These are phyloP conservation scores for Syrista parreyssii DNA, from an alignment of 2,888 invertebrate genomes.

Conservation along the genomic window DNA sequence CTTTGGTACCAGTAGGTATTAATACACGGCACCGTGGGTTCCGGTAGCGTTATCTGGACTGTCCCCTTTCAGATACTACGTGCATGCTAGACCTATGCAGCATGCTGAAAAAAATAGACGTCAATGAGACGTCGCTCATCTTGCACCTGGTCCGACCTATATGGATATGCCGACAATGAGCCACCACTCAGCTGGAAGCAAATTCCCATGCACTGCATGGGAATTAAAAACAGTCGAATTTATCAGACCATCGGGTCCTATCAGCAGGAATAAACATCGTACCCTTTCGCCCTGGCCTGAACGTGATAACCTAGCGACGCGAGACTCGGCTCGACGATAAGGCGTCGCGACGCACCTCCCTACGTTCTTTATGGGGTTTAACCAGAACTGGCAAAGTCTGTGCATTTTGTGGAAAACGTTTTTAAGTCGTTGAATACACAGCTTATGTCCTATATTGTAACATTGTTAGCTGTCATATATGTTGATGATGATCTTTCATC, in stretches of 20 bases:
- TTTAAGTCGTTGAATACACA: not conserved
- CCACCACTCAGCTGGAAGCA: not conserved
- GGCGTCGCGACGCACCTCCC: constrained; percentile 20
- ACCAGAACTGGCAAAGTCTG: not conserved
- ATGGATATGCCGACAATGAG: not conserved
- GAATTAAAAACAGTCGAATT: constrained; percentile 50
- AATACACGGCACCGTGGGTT: constrained; percentile 1
- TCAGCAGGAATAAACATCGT: constrained; percentile 51
- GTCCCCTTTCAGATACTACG: not conserved
- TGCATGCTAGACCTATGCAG: not conserved
- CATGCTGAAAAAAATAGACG: not conserved
- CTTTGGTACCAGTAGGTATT: constrained; percentile 31
- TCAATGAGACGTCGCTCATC: not conserved
- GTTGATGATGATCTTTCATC: not conserved
- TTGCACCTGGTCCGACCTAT: not conserved
- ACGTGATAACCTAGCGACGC: constrained; percentile 45
- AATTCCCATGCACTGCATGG: constrained; percentile 36
- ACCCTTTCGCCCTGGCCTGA: constrained; percentile 44
- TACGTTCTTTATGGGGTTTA: not conserved
- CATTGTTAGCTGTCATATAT: not conserved
- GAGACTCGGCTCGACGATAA: constrained; percentile 42
- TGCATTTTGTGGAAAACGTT: not conserved
- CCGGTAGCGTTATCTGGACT: not conserved
- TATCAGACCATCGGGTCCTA: constrained; percentile 42
- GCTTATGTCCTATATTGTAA: not conserved